Conservation (phyloP, 2,888 invertebrate species). For the Standfussiana lucernea region DNA sequence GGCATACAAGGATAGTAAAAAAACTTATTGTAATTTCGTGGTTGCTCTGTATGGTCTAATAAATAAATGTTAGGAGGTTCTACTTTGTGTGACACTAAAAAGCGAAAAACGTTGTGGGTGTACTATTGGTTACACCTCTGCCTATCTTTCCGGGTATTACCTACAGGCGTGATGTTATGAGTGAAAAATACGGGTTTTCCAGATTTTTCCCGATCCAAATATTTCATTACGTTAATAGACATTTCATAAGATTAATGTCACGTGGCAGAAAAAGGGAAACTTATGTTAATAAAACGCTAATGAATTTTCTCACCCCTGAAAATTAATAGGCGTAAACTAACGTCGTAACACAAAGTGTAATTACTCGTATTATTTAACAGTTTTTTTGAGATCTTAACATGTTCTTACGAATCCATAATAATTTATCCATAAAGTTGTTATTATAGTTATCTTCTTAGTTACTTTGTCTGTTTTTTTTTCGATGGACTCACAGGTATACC, state of each 20-base stretch:
- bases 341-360: conserved; percentile 27
- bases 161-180: background rate
- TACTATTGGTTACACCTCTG: background rate
- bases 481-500: background rate
- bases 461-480: too few species aligned
- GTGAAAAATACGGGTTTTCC: background rate
- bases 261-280: conserved; percentile 17
- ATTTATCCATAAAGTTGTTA: too few species aligned
- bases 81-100: background rate
- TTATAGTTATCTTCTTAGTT: too few species aligned
- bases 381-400: too few species aligned
- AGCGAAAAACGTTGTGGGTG: background rate
- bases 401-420: background rate
- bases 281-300: background rate
- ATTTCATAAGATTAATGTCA: conserved; percentile 2
- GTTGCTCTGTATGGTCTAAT: background rate
- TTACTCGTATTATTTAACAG: too few species aligned
- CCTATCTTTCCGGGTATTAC: background rate
- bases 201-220: background rate
- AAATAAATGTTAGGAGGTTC: background rate
- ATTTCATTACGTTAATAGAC: background rate
- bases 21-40: background rate
- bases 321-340: conserved; percentile 35
- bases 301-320: conserved; percentile 31
- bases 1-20: too few species aligned